Conservation (phyloP, 2,113 vertebrate species). For the Rhinoptilus africanus region DNA sequence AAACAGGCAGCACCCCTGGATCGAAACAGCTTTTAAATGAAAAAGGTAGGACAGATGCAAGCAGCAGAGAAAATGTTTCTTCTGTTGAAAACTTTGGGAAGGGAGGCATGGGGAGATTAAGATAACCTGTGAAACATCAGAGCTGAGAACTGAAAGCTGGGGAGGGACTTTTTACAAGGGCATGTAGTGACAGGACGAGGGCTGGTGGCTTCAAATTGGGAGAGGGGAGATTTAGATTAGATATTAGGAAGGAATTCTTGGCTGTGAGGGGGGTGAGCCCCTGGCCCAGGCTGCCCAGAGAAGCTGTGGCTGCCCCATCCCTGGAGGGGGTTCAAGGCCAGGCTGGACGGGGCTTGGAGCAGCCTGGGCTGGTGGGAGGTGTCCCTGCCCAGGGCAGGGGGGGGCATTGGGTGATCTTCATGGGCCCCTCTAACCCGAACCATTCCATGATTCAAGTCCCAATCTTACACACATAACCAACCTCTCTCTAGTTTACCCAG, state of each 20-base stretch:
- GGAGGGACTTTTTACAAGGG: not conserved
- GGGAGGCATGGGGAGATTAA: not conserved
- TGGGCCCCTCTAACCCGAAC: not conserved
- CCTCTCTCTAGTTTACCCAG: not conserved
- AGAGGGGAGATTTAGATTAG: not conserved
- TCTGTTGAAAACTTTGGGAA: not conserved
- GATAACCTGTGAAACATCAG: not conserved
- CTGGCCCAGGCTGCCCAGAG: not conserved
- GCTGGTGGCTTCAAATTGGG: not conserved
- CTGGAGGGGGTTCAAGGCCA: not conserved
- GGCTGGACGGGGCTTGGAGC: not conserved
- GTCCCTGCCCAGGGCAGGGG: not conserved
- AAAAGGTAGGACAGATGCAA: not conserved
- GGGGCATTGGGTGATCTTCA: not conserved
- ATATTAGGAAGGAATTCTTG: not conserved
- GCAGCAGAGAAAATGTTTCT: not conserved
- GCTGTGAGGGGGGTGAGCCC: not conserved
- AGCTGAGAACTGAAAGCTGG: not conserved
- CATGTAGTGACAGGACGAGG: not conserved
- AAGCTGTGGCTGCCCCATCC: not conserved
- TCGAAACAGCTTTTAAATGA: not conserved
- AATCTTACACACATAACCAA: fast-evolving
- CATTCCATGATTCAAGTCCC: not conserved
- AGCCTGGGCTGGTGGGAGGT: not conserved
- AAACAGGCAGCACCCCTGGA: not conserved